These are phyloP conservation scores for Asobara japonica DNA, from an alignment of 1,140 invertebrate species.

Conservation along the genomic window DNA sequence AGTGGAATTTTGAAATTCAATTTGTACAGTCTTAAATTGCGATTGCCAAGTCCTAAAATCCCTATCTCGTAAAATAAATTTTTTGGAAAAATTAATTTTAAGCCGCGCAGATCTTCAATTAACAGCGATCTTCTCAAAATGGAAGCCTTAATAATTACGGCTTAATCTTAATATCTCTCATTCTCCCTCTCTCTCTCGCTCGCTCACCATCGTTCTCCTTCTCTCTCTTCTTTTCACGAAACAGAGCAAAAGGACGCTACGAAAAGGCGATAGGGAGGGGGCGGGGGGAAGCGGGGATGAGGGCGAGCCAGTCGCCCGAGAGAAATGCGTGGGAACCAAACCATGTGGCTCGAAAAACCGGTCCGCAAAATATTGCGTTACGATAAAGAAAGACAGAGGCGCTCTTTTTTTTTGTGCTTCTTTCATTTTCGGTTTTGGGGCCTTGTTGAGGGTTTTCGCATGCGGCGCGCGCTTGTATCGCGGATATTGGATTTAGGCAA, in stretches of 20 bases:
- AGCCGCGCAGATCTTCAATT: no score
- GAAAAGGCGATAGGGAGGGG: constrained; percentile 2
- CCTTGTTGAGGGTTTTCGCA: background rate
- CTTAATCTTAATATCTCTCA: no score
- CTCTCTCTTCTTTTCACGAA: no score
- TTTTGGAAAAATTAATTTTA: no score
- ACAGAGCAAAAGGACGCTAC: constrained; percentile 2
- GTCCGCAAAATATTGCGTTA: constrained; percentile 56
- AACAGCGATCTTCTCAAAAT: no score
- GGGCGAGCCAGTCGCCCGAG: constrained; percentile 29
- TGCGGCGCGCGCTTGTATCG: background rate
- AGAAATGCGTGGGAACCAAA: constrained; percentile 59
- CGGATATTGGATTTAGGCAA: background rate
- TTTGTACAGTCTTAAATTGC: no score
- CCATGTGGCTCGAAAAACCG: constrained; percentile 51
- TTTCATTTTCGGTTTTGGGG: background rate
- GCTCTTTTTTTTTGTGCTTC: background rate
- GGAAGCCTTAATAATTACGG: no score
- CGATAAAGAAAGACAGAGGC: constrained; percentile 33
- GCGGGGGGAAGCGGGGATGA: constrained; percentile 32
- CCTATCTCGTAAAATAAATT: no score
- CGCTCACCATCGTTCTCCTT: no score
- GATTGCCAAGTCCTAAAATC: no score
- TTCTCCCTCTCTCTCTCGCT: no score
- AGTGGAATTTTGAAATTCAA: no score